Conservation (phyloP, 2,888 invertebrate species). For the Xanthorhoe spadicearia region DNA sequence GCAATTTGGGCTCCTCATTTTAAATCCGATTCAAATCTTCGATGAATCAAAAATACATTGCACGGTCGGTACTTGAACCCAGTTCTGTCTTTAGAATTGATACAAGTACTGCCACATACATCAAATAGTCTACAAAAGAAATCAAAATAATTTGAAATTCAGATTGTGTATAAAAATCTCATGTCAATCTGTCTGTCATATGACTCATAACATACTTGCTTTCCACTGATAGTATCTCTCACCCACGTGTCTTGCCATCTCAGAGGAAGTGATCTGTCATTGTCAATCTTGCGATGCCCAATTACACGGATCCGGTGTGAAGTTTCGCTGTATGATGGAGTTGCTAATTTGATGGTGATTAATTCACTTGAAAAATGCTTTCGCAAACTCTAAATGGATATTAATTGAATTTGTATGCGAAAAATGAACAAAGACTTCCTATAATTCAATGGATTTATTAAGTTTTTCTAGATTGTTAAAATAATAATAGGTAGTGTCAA, state of each 20-base stretch:
- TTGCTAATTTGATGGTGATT: conserved; percentile 27
- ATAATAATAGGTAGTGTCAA: no score
- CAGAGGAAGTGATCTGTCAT: conserved; percentile 76
- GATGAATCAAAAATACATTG: no score
- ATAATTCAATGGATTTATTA: no score
- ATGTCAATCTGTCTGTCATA: conserved; percentile 26
- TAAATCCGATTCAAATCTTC: no score
- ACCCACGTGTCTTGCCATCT: conserved; percentile 38
- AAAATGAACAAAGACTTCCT: no score
- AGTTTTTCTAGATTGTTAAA: no score
- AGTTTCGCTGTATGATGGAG: conserved; percentile 27
- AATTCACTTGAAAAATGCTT: neutral
- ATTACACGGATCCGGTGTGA: conserved; percentile 60
- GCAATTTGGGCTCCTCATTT: no score
- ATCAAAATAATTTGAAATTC: neutral
- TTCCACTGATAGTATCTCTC: neutral
- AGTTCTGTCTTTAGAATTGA: no score
- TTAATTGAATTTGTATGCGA: neutral
- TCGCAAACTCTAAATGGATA: neutral
- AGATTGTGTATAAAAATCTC: conserved; percentile 12
- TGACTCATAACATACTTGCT: conserved; percentile 52
- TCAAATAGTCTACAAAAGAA: no score
- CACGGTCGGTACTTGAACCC: no score
- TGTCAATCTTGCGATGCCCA: conserved; percentile 73
- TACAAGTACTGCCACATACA: no score